Evolutionary conservation across 2,113 vertebrate species (phyloP).

Genomic region (Stictonetta naevosa): DNA sequence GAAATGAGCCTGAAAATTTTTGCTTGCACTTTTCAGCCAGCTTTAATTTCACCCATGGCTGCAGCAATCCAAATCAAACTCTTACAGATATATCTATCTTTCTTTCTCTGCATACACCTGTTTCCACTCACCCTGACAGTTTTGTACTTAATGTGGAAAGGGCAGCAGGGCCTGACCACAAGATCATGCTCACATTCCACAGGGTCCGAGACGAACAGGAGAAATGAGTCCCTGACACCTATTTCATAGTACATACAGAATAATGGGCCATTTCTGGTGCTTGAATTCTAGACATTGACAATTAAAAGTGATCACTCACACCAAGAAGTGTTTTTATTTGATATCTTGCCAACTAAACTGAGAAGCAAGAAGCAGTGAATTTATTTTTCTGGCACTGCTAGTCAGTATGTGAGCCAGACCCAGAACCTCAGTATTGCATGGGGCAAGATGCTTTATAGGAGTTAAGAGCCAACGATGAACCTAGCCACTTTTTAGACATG

Average conservation of each 20-base stretch:
- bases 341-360: background rate
- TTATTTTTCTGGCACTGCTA: background rate
- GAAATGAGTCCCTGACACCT: slow-evolving; percentile 10
- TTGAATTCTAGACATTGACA: background rate
- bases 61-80: background rate
- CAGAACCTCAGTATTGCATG: background rate
- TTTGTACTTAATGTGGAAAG: slow-evolving; percentile 61
- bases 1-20: background rate
- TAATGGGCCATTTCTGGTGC: background rate
- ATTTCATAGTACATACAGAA: slow-evolving; percentile 12
- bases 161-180: slow-evolving; percentile 45
- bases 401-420: background rate
- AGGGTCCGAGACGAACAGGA: background rate
- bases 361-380: background rate
- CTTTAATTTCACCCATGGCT: background rate
- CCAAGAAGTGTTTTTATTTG: background rate
- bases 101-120: slow-evolving; percentile 54
- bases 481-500: background rate
- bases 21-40: background rate
- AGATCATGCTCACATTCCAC: slow-evolving; percentile 57
- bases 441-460: background rate
- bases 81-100: slow-evolving; percentile 25
- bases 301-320: background rate
- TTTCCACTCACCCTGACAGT: slow-evolving; percentile 64
- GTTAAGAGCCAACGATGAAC: background rate